A percentile compares a stretch with the other conserved stretches of the same genome.
Conservation (phyloP, 2,113 vertebrate genomes). For the Ceyx margarethae region DNA sequence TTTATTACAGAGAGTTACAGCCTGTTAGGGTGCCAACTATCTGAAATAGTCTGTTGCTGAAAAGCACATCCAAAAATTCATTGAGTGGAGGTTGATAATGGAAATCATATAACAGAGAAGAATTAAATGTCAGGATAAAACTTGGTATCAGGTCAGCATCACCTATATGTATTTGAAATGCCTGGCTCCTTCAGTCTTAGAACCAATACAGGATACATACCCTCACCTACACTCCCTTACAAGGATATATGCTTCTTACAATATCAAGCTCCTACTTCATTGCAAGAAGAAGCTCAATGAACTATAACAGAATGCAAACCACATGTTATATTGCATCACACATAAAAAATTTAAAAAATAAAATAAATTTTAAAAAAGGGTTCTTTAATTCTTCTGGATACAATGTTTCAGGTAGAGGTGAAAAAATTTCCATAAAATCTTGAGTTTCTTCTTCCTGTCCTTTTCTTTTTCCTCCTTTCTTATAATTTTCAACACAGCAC, state of each 20-base stretch:
- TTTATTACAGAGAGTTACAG: neutral
- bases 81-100: neutral
- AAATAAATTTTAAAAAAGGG: neutral
- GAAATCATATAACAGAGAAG: constrained; percentile 49
- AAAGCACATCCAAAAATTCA: neutral
- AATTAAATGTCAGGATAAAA: constrained; percentile 53
- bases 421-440: neutral
- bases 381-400: neutral
- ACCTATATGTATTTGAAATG: constrained; percentile 52
- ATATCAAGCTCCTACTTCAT: neutral
- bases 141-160: neutral
- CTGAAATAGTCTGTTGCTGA: neutral
- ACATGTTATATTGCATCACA: neutral
- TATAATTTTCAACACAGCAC: neutral
- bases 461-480: neutral
- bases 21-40: neutral
- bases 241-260: neutral
- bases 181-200: neutral
- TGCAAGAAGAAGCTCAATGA: neutral
- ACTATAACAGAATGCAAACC: neutral
- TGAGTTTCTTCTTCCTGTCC: neutral
- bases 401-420: neutral
- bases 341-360: no score
- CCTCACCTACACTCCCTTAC: constrained; percentile 10
- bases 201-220: neutral